phyloP scores from a whole-genome alignment of 2,888 invertebrate genomes.

The Agrochola macilenta region DNA sequence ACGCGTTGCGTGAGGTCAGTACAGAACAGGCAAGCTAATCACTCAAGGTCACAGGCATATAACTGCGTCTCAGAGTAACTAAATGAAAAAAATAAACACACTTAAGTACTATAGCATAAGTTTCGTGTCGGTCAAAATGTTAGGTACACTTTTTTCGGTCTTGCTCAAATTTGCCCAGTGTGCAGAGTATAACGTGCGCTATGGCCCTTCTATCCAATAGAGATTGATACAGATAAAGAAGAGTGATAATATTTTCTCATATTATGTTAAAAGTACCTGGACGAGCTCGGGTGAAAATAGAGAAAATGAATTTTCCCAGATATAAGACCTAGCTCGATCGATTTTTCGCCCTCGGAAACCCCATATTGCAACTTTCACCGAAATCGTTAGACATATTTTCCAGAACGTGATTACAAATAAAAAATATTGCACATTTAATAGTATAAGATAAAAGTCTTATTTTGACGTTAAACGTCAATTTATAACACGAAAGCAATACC shows the following conservation, averaged over 20 bases:
- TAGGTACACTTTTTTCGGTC: background rate
- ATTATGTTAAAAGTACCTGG: background rate
- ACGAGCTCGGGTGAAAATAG: too few relatives aligned
- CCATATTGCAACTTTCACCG: too few relatives aligned
- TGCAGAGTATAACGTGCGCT: background rate
- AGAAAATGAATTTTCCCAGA: too few relatives aligned
- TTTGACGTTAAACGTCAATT: constrained; percentile 18
- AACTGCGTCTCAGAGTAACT: background rate
- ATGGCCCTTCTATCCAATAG: background rate
- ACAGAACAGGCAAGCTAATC: too few relatives aligned
- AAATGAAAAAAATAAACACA: background rate
- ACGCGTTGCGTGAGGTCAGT: too few relatives aligned
- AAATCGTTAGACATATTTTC: too few relatives aligned
- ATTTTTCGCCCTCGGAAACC: too few relatives aligned
- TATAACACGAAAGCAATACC: constrained; percentile 17
- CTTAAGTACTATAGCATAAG: background rate
- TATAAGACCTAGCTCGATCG: too few relatives aligned
- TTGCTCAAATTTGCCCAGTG: background rate
- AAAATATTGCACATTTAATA: too few relatives aligned
- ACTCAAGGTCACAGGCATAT: too few relatives aligned
- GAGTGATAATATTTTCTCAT: background rate
- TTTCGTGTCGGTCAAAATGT: background rate
- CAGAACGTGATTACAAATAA: too few relatives aligned
- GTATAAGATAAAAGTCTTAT: constrained; percentile 2
- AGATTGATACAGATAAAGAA: background rate